Base-by-base conservation (phyloP, 2,113 vertebrate genomes). In the Pluvialis apricaria region DNA sequence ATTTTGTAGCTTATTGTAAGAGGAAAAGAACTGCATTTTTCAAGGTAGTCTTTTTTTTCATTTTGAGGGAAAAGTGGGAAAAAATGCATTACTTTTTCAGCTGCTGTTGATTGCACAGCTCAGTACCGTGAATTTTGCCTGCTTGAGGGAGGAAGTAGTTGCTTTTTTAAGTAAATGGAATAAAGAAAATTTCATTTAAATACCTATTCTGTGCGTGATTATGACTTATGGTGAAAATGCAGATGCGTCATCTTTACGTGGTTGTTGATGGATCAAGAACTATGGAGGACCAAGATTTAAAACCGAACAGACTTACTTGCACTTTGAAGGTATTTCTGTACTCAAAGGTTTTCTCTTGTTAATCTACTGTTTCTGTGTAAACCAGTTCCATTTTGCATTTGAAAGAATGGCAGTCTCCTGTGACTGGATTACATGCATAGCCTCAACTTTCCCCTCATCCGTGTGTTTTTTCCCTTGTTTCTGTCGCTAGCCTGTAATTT, bases 221-320 rank as follows among this genome's bases (percentile, higher is more conserved):
- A 15, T 92, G 8, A 6, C 7, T 29, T 94, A 6, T 77, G 61
- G 8, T 85, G 45, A 65, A 92, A 85, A 86, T 96, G 10, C 92
- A 99, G 99, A 99, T 99, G 99, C 99, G 99, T 70, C 99, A 99
- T 92, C 98, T 99, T 64, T 99, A 98, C 10, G 98, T 99, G 96
- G 98, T 99, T 72, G 95, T 99, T 47, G 99, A 99, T 95, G 99
- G 98, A 87, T 99, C 99, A 36, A 98, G 99, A 97, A 99, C 98
- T 38, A 99, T 99, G 99, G 99, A 99, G 80, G 99, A 99, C 96
- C 99, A 99, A 54, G 99, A 99, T 93, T 95, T 99, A 96, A 99
- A 99, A 94, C 99, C 99, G 0, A 99, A 98, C 92, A 98, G 99
- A 64, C 98, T 99, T 73, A 98, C 99, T 2, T 98, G 99, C 32